Evolutionary conservation across 2,888 invertebrate genomes (phyloP).

Genomic region (Xestia ashworthii): DNA sequence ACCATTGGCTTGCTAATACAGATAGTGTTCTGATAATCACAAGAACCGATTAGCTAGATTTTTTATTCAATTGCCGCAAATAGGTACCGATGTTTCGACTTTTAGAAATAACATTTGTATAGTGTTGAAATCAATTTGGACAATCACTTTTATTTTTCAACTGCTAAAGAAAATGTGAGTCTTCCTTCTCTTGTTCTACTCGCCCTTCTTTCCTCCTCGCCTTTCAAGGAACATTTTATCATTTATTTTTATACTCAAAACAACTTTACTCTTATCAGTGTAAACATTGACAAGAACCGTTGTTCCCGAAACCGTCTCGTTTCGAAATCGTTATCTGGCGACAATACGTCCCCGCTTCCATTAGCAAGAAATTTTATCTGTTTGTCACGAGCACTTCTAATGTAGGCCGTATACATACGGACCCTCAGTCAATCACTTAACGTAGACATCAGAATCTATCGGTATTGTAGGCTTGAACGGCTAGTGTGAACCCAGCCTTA

Average conservation of each 20-base stretch:
- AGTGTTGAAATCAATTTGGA: background rate
- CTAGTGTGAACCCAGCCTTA: slow-evolving; percentile 70
- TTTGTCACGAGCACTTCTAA: slow-evolving; percentile 78
- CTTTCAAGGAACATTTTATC: slow-evolving; percentile 25
- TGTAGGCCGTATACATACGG: slow-evolving; percentile 68
- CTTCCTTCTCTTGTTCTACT: too few species aligned
- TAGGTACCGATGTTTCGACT: too few species aligned
- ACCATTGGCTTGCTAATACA: background rate
- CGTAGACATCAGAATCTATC: slow-evolving; percentile 58
- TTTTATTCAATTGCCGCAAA: slow-evolving; percentile 36
- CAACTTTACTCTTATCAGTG: slow-evolving; percentile 53
- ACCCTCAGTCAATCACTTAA: slow-evolving; percentile 74
- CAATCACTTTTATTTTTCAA: background rate
- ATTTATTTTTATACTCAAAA: slow-evolving; percentile 25
- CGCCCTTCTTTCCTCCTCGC: background rate
- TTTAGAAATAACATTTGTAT: background rate
- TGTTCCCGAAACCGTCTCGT: slow-evolving; percentile 74
- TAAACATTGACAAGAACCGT: slow-evolving; percentile 73
- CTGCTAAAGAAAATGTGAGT: background rate
- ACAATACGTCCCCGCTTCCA: slow-evolving; percentile 74
- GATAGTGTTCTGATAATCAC: background rate
- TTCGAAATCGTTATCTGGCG: slow-evolving; percentile 78
- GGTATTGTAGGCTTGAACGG: slow-evolving; percentile 55
- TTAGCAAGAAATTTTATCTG: slow-evolving; percentile 82
- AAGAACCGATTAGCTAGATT: background rate